phyloP scores from a whole-genome alignment of 2,113 vertebrate species.

The Onychostruthus taczanowskii region DNA sequence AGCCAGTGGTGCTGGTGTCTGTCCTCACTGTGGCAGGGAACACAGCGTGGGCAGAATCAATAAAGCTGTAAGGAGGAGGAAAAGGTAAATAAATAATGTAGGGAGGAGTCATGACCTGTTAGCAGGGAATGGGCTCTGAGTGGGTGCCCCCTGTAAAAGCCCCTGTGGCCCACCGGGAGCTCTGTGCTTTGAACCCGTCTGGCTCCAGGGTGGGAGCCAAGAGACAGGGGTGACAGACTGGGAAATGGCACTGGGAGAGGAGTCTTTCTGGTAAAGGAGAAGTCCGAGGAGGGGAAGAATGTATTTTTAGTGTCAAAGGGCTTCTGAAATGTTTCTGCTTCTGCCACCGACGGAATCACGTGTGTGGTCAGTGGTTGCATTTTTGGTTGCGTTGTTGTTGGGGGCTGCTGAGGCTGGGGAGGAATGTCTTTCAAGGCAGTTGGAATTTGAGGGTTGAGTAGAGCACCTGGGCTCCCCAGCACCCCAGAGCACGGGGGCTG shows the following conservation, averaged over 20 bases:
- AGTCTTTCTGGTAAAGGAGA: slow-evolving; percentile 18
- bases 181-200: neutral
- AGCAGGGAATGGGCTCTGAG: neutral
- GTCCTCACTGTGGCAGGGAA: neutral
- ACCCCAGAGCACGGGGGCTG: neutral
- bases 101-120: neutral
- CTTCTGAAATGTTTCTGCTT: neutral
- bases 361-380: neutral
- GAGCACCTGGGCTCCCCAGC: neutral
- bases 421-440: neutral
- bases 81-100: neutral
- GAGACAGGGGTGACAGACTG: neutral
- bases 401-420: neutral
- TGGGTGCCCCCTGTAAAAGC: neutral
- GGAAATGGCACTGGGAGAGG: neutral
- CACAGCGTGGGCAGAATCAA: neutral
- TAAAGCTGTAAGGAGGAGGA: neutral
- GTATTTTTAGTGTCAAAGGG: neutral
- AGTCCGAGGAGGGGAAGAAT: slow-evolving; percentile 21
- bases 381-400: neutral
- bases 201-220: neutral
- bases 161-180: neutral
- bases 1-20: neutral
- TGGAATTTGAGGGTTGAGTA: neutral
- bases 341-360: neutral